phyloP scores from a whole-genome alignment of 1,140 invertebrate species.

The Saccostrea cuccullata region DNA sequence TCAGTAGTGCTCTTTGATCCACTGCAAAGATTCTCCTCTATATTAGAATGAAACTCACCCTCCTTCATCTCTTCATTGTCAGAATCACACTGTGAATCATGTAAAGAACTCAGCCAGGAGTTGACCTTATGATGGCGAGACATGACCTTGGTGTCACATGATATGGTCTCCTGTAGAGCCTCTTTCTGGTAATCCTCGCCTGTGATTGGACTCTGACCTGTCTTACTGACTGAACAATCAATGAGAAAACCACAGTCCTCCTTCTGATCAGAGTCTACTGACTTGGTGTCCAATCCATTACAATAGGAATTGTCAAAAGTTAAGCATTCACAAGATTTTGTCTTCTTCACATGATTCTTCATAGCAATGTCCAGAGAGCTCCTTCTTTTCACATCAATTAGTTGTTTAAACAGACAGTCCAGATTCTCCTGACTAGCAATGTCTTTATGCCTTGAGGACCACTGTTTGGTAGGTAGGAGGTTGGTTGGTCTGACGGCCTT shows the following conservation, averaged over 20 bases:
- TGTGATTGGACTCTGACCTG: not conserved
- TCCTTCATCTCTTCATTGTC: conserved; percentile 39
- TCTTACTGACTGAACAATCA: conserved; percentile 23
- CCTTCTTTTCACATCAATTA: conserved; percentile 22
- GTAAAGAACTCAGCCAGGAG: conserved; percentile 50
- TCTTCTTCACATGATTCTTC: not conserved
- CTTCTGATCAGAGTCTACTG: not conserved
- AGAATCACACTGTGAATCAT: conserved; percentile 28
- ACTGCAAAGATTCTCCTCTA: not conserved
- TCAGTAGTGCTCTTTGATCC: not conserved
- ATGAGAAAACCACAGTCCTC: conserved; percentile 13
- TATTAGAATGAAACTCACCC: not conserved
- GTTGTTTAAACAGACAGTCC: conserved; percentile 24
- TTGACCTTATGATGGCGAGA: conserved; percentile 58
- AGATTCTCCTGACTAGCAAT: conserved; percentile 37
- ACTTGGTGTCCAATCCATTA: conserved; percentile 19
- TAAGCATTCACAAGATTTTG: conserved; percentile 38
- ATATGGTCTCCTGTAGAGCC: not conserved
- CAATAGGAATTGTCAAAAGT: conserved; percentile 17
- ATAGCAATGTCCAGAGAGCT: conserved; percentile 1
- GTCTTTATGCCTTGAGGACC: not conserved
- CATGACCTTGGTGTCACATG: conserved; percentile 49
- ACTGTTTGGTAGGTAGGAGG: conserved; percentile 8
- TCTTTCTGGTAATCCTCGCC: conserved; percentile 7
- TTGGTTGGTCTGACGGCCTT: conserved; percentile 30